Evolutionary conservation across 2,797 vertebrate species (phyloP).

Genomic region (Anabacerthia variegaticeps): DNA sequence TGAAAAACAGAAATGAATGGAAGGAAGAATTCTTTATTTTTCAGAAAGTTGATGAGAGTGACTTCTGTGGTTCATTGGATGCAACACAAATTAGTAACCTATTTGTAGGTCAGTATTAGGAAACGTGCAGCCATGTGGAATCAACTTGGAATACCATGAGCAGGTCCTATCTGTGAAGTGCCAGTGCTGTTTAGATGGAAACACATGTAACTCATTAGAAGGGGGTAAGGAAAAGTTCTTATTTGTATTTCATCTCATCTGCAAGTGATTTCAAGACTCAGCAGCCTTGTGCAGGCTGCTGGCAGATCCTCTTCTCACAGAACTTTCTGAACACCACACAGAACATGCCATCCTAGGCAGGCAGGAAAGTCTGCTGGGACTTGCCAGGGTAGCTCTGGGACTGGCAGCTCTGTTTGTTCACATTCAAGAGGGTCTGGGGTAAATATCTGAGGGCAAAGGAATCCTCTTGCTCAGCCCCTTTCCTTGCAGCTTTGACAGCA

Average conservation of each 20-base stretch:
- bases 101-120: not conserved
- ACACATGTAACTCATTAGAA: not conserved
- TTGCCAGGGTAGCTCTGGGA: not conserved
- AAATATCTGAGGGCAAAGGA: not conserved
- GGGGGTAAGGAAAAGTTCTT: not conserved
- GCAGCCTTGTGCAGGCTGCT: not conserved
- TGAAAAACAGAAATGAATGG: not conserved
- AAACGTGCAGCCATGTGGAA: not conserved
- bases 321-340: not conserved
- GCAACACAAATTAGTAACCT: not conserved
- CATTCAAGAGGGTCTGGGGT: not conserved
- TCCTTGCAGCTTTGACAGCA: not conserved
- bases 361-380: not conserved
- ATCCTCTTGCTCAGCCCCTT: not conserved
- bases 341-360: not conserved
- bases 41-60: not conserved
- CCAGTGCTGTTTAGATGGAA: not conserved
- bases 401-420: not conserved
- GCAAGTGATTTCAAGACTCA: not conserved
- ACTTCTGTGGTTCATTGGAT: not conserved
- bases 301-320: not conserved
- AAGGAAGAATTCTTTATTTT: not conserved
- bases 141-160: not conserved
- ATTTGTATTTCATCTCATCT: not conserved
- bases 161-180: not conserved